phyloP scores from a whole-genome alignment of 2,888 invertebrate genomes.

The Agrotis puta region DNA sequence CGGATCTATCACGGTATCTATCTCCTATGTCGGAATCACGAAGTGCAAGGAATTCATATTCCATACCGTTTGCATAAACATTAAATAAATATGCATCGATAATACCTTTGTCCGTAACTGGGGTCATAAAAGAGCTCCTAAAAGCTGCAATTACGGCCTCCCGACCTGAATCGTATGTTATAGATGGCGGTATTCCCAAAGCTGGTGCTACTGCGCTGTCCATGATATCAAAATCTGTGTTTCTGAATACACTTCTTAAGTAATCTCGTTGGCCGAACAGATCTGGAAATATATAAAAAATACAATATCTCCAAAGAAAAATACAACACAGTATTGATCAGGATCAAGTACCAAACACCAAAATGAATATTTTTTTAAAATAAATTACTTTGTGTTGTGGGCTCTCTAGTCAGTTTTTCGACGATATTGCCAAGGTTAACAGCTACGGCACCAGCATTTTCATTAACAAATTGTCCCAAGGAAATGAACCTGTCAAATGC shows the following conservation, averaged over 20 bases:
- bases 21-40: background rate
- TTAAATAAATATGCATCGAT: conserved; percentile 15
- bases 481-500: conserved; percentile 92
- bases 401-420: conserved; percentile 71
- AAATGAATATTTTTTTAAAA: too few relatives aligned
- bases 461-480: conserved; percentile 91
- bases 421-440: conserved; percentile 92
- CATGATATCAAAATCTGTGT: conserved; percentile 92
- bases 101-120: conserved; percentile 92
- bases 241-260: conserved; percentile 65
- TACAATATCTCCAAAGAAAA: background rate
- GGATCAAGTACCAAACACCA: too few relatives aligned
- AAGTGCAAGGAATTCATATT: background rate
- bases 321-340: too few relatives aligned
- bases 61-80: background rate
- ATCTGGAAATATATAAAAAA: conserved; percentile 66
- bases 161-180: conserved; percentile 92
- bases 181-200: conserved; percentile 91
- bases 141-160: conserved; percentile 89
- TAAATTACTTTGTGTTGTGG: conserved; percentile 23
- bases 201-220: conserved; percentile 92
- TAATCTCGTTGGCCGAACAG: conserved; percentile 75
- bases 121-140: conserved; percentile 93
- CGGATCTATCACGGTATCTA: conserved; percentile 3
- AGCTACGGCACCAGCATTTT: conserved; percentile 92